Evolutionary conservation across 2,797 vertebrate genomes (phyloP).

Genomic region (Oophaga sylvatica): DNA sequence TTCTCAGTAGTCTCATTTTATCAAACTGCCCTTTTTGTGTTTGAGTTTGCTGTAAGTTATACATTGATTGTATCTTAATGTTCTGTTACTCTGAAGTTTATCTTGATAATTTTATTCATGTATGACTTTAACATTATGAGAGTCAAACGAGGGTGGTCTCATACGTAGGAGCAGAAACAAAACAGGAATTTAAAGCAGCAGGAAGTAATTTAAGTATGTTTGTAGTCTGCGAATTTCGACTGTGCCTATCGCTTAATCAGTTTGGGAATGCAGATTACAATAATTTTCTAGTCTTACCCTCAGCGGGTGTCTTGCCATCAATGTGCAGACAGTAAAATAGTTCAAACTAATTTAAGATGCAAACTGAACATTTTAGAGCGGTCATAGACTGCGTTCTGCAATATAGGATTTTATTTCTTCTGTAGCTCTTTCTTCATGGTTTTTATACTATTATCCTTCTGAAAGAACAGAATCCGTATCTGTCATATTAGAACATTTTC

Average conservation of each 20-base stretch:
- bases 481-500: too few species aligned
- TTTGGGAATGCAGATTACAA: constrained; percentile 76
- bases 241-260: constrained; percentile 75
- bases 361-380: constrained; percentile 3
- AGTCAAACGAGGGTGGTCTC: constrained; percentile 65
- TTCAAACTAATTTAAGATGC: constrained; percentile 64
- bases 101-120: constrained; percentile 49
- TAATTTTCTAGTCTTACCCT: constrained; percentile 74
- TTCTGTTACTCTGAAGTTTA: background rate
- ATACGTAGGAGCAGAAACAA: constrained; percentile 60
- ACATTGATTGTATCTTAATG: background rate
- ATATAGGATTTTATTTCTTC: background rate
- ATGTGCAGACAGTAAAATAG: constrained; percentile 69
- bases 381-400: background rate
- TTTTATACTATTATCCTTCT: too few species aligned
- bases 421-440: too few species aligned
- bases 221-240: constrained; percentile 73
- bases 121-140: constrained; percentile 40
- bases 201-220: constrained; percentile 74
- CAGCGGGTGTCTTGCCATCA: constrained; percentile 71
- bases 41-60: background rate
- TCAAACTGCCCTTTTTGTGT: background rate
- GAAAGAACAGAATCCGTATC: too few species aligned
- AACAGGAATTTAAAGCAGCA: constrained; percentile 68
- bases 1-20: background rate